These are phyloP conservation scores for Phyllotreta striolata DNA, from an alignment of 2,888 invertebrate genomes.

Conservation along the genomic window DNA sequence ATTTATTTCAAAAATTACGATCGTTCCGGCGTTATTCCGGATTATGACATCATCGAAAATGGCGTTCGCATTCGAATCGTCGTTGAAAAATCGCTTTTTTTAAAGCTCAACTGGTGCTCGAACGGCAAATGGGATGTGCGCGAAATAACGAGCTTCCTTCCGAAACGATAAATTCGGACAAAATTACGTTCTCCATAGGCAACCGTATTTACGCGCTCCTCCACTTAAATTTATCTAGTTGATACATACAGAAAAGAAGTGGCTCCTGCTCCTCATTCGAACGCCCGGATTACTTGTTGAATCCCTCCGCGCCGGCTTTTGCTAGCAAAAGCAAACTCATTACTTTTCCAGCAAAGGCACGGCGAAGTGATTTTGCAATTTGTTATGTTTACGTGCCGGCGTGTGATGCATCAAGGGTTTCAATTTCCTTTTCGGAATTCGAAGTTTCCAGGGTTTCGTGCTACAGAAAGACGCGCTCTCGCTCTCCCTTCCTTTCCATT, in stretches of 20 bases:
- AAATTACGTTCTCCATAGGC: too few relatives aligned
- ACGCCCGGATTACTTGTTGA: too few relatives aligned
- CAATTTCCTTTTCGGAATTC: conserved; percentile 50
- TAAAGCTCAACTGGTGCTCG: conserved; percentile 27
- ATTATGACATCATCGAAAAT: conserved; percentile 23
- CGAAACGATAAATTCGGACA: too few relatives aligned
- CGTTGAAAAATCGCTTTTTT: conserved; percentile 27
- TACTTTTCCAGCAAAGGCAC: conserved; percentile 53
- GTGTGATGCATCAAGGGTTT: conserved; percentile 54
- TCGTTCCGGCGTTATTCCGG: conserved; percentile 33
- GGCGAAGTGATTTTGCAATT: conserved; percentile 53
- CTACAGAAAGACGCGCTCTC: too few relatives aligned
- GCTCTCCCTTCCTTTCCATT: too few relatives aligned
- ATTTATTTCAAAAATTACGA: conserved; percentile 42
- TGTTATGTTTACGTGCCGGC: conserved; percentile 54
- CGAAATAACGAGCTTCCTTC: too few relatives aligned
- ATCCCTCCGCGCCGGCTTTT: conserved; percentile 34
- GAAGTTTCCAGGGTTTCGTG: conserved; percentile 1
- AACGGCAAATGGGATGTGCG: conserved; percentile 24
- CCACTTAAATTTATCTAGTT: too few relatives aligned
- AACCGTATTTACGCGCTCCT: too few relatives aligned
- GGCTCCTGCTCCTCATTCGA: too few relatives aligned
- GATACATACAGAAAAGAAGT: too few relatives aligned
- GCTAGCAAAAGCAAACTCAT: conserved; percentile 55
- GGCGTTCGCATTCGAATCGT: conserved; percentile 23